Percentiles rank a stretch among this genome's conserved stretches.
Conservation (phyloP, 2,888 invertebrate species). For the Habroteleia sp. region DNA sequence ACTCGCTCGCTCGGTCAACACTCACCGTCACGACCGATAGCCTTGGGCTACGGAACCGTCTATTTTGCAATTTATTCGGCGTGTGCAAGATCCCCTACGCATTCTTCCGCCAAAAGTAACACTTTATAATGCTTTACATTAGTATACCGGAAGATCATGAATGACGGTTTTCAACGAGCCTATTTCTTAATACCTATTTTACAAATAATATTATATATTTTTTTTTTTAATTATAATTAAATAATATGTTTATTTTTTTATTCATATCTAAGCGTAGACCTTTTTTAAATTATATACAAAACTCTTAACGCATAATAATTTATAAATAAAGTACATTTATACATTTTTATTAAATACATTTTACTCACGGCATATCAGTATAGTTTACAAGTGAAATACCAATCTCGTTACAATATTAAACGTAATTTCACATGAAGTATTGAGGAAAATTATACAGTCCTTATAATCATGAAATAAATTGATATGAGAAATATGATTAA, state of each 20-base stretch:
- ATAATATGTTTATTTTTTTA: too few relatives aligned
- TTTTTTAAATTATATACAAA: too few relatives aligned
- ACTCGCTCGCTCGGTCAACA: constrained; percentile 67
- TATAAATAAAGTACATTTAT: too few relatives aligned
- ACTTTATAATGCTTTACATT: constrained; percentile 36
- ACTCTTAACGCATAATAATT: too few relatives aligned
- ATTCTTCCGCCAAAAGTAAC: constrained; percentile 59
- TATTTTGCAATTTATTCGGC: constrained; percentile 68
- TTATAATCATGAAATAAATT: not conserved
- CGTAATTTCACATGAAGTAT: not conserved
- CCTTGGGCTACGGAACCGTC: constrained; percentile 67
- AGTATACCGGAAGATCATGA: constrained; percentile 12
- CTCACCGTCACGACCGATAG: constrained; percentile 66
- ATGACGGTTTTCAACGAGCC: too few relatives aligned
- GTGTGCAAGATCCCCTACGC: constrained; percentile 48
- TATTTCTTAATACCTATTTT: too few relatives aligned
- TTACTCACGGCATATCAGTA: too few relatives aligned
- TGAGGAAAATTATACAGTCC: not conserved
- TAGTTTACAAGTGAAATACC: too few relatives aligned
- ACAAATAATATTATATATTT: too few relatives aligned
- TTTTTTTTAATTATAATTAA: too few relatives aligned
- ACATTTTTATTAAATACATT: too few relatives aligned
- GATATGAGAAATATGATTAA: not conserved
- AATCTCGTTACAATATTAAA: not conserved
- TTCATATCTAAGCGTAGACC: too few relatives aligned